Evolutionary conservation across 2,113 vertebrate genomes (phyloP), one percentile per base, ranked within the genome.

Genomic region (Rana temporaria): DNA sequence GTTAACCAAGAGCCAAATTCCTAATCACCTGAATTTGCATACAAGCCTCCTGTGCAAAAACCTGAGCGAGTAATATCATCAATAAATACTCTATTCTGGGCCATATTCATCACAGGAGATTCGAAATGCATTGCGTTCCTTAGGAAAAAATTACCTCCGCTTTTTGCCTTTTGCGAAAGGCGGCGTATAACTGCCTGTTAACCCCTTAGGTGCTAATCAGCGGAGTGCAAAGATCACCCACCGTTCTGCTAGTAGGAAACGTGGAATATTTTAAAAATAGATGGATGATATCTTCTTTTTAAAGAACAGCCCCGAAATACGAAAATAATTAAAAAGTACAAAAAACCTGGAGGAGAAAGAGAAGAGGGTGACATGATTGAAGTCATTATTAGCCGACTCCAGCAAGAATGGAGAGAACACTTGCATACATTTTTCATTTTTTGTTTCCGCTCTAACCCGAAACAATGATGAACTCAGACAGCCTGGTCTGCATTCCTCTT

Each of bases 1-100:
- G 84, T 89, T 90, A 92, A 91, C 90, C 90, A 92, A 91, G 88
- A 88, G 84, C 89, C 86, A 87, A 86, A 88, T 88, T 87, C 86
- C 86, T 90, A 91, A 91, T 88, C 84, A 85, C 83, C 87, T 89
- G 83, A 69, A 91, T 91, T 90, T 87, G 84, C 84, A 88, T 88
- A 85, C 81, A 79, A 84, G 67, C 48, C 80, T 87, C 86, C 86
- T 85, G 78, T 85, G 77, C 85, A 79, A 53, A 38, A 48, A 78
- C 68, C 83, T 69, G 84, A 82, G 84, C 85, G 85, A 87, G 79
- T 84, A 87, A 90, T 87, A 78, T 79, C 84, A 80, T 78, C 81
- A 80, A 87, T 74, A 85, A 85, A 88, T 53, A 75, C 55, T 68
- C 32, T 52, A 86, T 82, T 87, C 8, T 14, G 71, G 75, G 85